These are phyloP conservation scores for Quadroppia sp. DNA, from an alignment of 2,888 invertebrate genomes.

Conservation along the genomic window DNA sequence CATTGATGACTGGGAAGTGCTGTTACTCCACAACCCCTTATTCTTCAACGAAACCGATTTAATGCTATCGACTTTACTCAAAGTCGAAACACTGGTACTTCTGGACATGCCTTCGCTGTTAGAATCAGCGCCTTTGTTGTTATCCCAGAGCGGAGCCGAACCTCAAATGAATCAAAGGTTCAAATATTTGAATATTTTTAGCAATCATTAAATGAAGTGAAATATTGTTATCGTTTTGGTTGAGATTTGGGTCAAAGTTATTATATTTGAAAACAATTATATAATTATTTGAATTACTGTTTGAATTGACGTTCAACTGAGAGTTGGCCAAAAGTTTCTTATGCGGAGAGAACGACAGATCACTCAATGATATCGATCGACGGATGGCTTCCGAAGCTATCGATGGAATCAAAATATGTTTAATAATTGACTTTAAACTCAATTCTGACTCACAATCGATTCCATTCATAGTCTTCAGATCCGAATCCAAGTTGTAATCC, in stretches of 20 bases:
- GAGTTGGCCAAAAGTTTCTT: conserved; percentile 8
- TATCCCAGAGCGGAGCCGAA: conserved; percentile 44
- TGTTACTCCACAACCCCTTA: conserved; percentile 38
- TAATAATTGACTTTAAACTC: background rate
- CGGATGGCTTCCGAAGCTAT: conserved; percentile 38
- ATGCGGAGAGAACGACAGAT: conserved; percentile 40
- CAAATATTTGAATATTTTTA: too few species aligned
- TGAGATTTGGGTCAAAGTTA: background rate
- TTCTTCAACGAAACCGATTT: conserved; percentile 28
- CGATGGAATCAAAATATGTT: background rate
- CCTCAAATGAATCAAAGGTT: too few species aligned
- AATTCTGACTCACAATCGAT: background rate
- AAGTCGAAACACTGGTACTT: conserved; percentile 47
- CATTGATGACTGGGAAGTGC: conserved; percentile 34
- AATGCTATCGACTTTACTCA: conserved; percentile 43
- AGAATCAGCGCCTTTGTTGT: conserved; percentile 20
- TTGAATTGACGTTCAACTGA: conserved; percentile 16
- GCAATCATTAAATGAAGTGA: background rate
- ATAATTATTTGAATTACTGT: conserved; percentile 12
- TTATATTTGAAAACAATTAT: background rate
- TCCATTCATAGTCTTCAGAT: background rate
- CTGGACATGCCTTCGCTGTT: conserved; percentile 43
- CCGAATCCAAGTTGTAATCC: conserved; percentile 17
- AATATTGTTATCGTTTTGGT: background rate
- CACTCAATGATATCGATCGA: conserved; percentile 43